Percentiles rank a stretch among this genome's conserved stretches.
These are phyloP conservation scores for Dysmachus trigonus DNA, from an alignment of 2,888 invertebrate species.

Conservation along the genomic window DNA sequence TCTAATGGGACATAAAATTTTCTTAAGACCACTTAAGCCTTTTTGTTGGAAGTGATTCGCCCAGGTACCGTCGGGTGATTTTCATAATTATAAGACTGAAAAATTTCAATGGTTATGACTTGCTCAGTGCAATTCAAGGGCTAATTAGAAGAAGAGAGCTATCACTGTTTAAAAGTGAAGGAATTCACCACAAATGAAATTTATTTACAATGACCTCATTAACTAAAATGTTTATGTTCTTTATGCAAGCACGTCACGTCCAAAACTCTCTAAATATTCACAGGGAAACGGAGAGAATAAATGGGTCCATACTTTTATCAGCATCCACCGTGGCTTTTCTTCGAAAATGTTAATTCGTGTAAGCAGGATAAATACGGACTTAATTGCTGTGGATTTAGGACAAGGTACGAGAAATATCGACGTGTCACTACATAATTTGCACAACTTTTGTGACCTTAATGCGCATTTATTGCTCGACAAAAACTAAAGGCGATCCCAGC, in stretches of 20 bases:
- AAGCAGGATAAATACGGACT: neutral
- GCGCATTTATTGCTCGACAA: neutral
- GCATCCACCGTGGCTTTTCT: neutral
- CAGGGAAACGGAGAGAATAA: neutral
- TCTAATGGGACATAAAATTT: neutral
- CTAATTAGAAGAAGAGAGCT: neutral
- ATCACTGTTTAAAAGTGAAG: neutral
- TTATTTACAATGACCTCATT: neutral
- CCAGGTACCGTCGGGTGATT: neutral
- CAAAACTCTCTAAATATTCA: neutral
- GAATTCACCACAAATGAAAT: neutral
- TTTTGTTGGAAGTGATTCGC: neutral
- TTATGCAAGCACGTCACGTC: neutral
- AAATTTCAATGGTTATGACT: neutral
- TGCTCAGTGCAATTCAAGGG: neutral
- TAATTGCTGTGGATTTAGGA: neutral
- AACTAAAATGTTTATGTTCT: neutral
- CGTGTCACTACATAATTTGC: neutral
- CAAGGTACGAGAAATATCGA: neutral
- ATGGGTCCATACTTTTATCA: neutral
- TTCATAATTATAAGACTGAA: neutral
- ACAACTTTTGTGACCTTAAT: neutral
- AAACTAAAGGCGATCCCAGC: neutral
- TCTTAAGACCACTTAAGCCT: neutral
- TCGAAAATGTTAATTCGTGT: neutral